Percentiles rank a stretch among this genome's conserved stretches.
Conservation (phyloP, 2,888 invertebrate genomes). For the Steromphala cineraria region DNA sequence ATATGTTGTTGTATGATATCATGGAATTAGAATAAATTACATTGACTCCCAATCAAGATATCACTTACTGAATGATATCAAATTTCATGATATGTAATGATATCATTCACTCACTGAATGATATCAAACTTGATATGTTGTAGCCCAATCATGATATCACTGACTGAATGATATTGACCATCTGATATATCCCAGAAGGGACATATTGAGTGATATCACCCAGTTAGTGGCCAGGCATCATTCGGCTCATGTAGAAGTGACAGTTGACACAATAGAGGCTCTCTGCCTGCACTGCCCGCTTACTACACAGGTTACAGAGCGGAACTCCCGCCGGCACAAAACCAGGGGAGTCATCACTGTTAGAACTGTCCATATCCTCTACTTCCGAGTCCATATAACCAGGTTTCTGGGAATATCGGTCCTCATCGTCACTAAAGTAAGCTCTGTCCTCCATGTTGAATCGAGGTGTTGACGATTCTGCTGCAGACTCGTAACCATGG, state of each 20-base stretch:
- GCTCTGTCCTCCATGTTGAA: constrained; percentile 26
- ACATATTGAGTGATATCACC: not conserved
- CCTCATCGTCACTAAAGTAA: constrained; percentile 58
- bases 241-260: constrained; percentile 87
- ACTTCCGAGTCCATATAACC: constrained; percentile 43
- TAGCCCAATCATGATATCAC: too few relatives aligned
- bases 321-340: constrained; percentile 77
- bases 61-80: too few relatives aligned
- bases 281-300: constrained; percentile 86
- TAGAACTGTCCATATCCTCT: constrained; percentile 59
- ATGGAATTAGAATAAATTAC: too few relatives aligned
- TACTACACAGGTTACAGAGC: constrained; percentile 90
- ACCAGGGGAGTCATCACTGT: constrained; percentile 56
- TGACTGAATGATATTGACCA: too few relatives aligned
- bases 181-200: too few relatives aligned
- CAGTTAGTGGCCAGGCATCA: constrained; percentile 49
- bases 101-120: too few relatives aligned
- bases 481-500: constrained; percentile 71
- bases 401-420: constrained; percentile 24
- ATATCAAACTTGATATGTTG: too few relatives aligned
- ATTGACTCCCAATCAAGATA: too few relatives aligned
- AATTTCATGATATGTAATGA: too few relatives aligned
- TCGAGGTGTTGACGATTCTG: constrained; percentile 33
- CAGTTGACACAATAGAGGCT: constrained; percentile 92
- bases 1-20: too few relatives aligned